phyloP scores from a whole-genome alignment of 2,888 invertebrate species.

The Xiphydria camelus region DNA sequence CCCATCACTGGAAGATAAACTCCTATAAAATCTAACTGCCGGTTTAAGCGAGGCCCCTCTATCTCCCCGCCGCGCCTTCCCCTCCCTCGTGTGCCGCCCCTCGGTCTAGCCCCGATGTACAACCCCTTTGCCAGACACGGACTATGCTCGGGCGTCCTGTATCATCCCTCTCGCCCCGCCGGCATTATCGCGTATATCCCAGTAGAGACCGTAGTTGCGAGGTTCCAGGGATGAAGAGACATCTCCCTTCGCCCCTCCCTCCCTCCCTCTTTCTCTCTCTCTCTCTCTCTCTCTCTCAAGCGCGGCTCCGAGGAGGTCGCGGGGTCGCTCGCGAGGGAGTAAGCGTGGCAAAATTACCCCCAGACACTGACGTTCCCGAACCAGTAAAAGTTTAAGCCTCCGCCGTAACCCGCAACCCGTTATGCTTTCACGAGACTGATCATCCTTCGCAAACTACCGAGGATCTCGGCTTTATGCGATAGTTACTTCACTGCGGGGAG shows the following conservation, averaged over 20 bases:
- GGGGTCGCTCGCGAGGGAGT: slow-evolving; percentile 3
- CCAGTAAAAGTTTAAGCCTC: slow-evolving; percentile 49
- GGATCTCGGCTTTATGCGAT: slow-evolving; percentile 42
- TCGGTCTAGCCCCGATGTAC: neutral
- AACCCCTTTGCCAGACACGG: slow-evolving; percentile 13
- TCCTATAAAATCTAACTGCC: slow-evolving; percentile 48
- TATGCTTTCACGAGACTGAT: slow-evolving; percentile 43
- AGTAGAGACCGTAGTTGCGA: neutral
- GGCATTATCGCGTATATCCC: neutral
- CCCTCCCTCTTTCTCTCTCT: slow-evolving; percentile 8
- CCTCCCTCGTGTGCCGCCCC: slow-evolving; percentile 11
- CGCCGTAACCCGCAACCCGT: slow-evolving; percentile 43
- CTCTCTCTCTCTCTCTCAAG: slow-evolving; percentile 17
- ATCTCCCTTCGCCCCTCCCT: slow-evolving; percentile 4
- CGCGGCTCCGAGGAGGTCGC: neutral
- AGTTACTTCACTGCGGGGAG: slow-evolving; percentile 18
- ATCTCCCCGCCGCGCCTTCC: slow-evolving; percentile 17
- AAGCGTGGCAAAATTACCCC: slow-evolving; percentile 37
- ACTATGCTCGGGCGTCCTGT: neutral
- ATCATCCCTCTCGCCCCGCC: neutral
- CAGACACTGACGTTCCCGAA: slow-evolving; percentile 46
- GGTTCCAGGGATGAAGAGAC: neutral
- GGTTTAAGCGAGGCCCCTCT: slow-evolving; percentile 34
- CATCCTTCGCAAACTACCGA: slow-evolving; percentile 39
- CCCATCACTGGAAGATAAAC: slow-evolving; percentile 47